Evolutionary conservation across 1,140 invertebrate species (phyloP), one percentile per base, ranked within the genome.

Genomic region (Drosophila takahashii): DNA sequence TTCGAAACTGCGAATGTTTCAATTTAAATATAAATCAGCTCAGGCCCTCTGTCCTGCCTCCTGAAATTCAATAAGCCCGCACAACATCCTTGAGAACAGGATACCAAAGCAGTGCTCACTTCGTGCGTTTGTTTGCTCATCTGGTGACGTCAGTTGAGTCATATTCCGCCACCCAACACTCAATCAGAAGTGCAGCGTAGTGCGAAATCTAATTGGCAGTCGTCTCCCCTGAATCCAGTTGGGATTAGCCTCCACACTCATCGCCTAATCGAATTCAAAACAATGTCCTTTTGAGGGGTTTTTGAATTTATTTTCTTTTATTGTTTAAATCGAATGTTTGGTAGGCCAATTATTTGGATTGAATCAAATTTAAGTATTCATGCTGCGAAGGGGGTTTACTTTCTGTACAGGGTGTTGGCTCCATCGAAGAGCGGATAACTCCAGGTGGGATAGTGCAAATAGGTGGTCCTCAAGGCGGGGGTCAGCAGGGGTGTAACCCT

Each of bases 141-240:
- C 67, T 70, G 50, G 50, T 81, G 79, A 83, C 79, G 80, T 84
- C 79, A 67, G 44, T 29, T 34, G 37, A 34, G 26, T 56, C 36
- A 32, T 39, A 44, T 29, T 39, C 37, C 29, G 50, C 47, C 18
- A 48, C 15, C 53, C 52, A 44, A 26, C 64, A 62, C 61, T 64
- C 66, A 71, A 84, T 77, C 81, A 80, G 54, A 36, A 76, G 72
- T 80, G 65, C 74, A 84, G 50, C 62, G 77, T 72, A 64, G 81
- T 81, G 62, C 36, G 58, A 76, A 79, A 81, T 83, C 69, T 84
- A 83, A 83, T 84, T 83, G 80, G 76, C 80, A 84, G 36, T 42
- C 54, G 67, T 60, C 53, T 50, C 29, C 58, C 27, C 26, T 44
- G 32, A 51, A 15, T 18, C 18, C 29, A 32, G 27, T 36, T 13